Base-by-base conservation (phyloP, 1,140 invertebrate species). In the Danaus plexippus region DNA sequence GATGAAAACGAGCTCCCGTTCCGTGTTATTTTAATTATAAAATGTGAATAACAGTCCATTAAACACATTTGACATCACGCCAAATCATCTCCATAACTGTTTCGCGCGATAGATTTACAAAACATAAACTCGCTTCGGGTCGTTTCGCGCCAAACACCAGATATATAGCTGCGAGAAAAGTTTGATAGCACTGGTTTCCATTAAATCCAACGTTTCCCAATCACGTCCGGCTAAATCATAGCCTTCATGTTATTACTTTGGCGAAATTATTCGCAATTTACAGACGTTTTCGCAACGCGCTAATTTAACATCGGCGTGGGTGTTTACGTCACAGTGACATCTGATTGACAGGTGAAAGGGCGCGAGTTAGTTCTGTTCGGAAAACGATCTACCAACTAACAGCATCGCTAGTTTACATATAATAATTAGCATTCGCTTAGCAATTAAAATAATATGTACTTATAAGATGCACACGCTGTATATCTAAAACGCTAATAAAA, bases 271-370 rank as follows among this genome's bases (percentile, higher is more conserved):
- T 50, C 54, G 69, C 69, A 73, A 79, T 80, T 82, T 75, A 59
- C 64, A 50, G 66, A 59, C 57, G 73, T 58, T 62, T 77, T 75
- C 66, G 69, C 67, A 70, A 69, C 49, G 64, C 61, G 72, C 69
- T 76, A 81, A 82, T 81, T 78, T 72, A 72, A 65, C 71, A 57
- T 65, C 55, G 58, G 69, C 73, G 71, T 64, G 65, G 64, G 63
- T 64, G 69, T 69, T 66, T 69, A 64, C 67, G 66, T 61, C 57
- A 59, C 62, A 52, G 50, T 64, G 80, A 82, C 77, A 72, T 61
- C 56, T 84, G 82, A 85, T 83, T 84, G 82, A 85, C 82, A 63
- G 76, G 75, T 79, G 74, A 82, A 85, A 85, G 79, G 71, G 76
- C 75, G 76, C 71, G 76, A 83, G 83, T 82, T 84, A 74, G 69